These are phyloP conservation scores for Himalopsyche tibetana DNA, from an alignment of 2,888 invertebrate species.

Conservation along the genomic window DNA sequence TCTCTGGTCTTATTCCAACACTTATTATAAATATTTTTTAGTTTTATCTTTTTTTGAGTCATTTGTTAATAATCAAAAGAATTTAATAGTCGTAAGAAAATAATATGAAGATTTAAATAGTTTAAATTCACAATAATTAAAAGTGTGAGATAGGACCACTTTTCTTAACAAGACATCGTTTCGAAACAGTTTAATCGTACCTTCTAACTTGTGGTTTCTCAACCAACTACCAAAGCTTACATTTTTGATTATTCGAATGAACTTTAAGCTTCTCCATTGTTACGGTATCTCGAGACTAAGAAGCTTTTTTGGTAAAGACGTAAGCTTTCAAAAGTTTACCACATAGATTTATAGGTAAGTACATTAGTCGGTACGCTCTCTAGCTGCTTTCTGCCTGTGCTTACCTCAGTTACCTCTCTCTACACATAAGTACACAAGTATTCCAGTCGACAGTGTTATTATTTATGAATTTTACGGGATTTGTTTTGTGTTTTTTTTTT, in stretches of 20 bases:
- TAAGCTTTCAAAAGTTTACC: conserved; percentile 66
- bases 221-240: no score
- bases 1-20: no score
- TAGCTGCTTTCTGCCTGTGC: conserved; percentile 66
- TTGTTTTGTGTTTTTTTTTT: conserved; percentile 12
- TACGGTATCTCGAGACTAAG: conserved; percentile 58
- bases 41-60: no score
- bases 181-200: no score
- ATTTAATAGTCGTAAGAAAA: no score
- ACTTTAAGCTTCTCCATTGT: neutral
- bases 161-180: no score
- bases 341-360: conserved; percentile 65
- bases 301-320: conserved; percentile 65
- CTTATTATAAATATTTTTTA: no score
- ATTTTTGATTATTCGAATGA: neutral
- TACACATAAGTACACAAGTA: conserved; percentile 53
- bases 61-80: no score
- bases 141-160: no score
- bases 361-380: conserved; percentile 67
- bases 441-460: conserved; percentile 64
- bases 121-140: no score
- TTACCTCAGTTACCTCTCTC: conserved; percentile 51
- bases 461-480: conserved; percentile 64
- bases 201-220: no score
- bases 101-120: no score